A percentile compares a stretch with the other conserved stretches of the same genome.
Conservation (phyloP, 37 sponge, comb jelly and placozoan species). For the Mnemiopsis leidyi region DNA sequence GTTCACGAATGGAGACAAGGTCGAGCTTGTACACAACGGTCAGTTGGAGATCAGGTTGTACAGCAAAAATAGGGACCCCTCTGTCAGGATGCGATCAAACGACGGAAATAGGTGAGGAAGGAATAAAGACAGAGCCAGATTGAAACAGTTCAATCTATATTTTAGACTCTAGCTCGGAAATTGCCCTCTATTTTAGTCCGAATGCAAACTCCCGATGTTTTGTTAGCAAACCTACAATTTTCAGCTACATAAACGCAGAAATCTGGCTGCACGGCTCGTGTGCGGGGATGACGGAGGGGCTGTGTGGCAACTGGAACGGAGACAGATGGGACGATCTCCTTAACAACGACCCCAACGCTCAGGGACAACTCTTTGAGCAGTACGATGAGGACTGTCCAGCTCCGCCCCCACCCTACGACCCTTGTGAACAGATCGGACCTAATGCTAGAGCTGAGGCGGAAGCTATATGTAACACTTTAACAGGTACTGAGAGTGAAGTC, state of each 20-base stretch:
- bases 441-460: not conserved
- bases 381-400: conserved; percentile 49
- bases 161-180: no score
- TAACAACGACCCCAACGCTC: not conserved
- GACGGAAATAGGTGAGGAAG: no score
- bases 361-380: not conserved
- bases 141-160: no score
- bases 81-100: not conserved
- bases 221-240: no score
- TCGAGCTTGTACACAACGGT: not conserved
- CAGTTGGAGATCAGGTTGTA: not conserved
- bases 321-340: not conserved
- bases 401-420: not conserved
- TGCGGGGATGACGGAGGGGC: not conserved
- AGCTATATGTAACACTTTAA: not conserved
- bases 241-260: not conserved
- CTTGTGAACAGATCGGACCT: conserved; percentile 1
- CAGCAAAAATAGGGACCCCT: not conserved
- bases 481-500: no score
- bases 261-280: conserved; percentile 33
- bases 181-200: no score
- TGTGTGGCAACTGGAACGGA: conserved; percentile 19
- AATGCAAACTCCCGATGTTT: no score
- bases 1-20: conserved; percentile 16
- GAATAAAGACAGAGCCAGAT: no score